phyloP scores from a whole-genome alignment of 1,140 invertebrate species.

The Ladona fulva region DNA sequence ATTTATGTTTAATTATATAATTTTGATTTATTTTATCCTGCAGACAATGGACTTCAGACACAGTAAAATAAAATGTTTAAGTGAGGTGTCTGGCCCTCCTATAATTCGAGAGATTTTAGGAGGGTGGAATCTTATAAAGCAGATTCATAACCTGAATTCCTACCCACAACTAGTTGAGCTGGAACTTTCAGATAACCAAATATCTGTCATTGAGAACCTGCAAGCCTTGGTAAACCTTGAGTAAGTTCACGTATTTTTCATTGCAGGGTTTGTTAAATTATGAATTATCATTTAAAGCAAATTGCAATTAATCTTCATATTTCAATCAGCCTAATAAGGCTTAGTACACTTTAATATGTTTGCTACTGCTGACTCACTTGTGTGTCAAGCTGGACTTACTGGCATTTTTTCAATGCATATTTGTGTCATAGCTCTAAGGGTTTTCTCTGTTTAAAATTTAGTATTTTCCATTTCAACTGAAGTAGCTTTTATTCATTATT shows the following conservation, averaged over 20 bases:
- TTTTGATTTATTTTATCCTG: background rate
- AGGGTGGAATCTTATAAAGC: conserved; percentile 89
- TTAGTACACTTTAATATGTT: no score
- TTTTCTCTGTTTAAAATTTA: no score
- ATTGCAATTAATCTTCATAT: no score
- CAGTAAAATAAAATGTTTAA: background rate
- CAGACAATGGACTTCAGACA: background rate
- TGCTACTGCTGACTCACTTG: no score
- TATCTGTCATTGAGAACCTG: conserved; percentile 81
- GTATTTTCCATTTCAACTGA: no score
- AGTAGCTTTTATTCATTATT: no score
- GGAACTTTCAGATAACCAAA: conserved; percentile 96
- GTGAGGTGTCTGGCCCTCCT: background rate
- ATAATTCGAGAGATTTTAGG: background rate
- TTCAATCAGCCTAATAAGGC: no score
- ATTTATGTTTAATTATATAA: background rate
- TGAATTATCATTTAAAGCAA: no score
- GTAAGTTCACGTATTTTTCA: conserved; percentile 59
- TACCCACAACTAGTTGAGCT: conserved; percentile 70
- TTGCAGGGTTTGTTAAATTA: no score
- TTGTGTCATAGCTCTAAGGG: no score
- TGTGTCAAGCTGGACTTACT: no score
- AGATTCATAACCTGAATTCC: conserved; percentile 78
- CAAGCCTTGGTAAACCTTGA: conserved; percentile 79
- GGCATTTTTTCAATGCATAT: no score